phyloP scores from a whole-genome alignment of 2,113 vertebrate species.

The Podarcis cretensis region DNA sequence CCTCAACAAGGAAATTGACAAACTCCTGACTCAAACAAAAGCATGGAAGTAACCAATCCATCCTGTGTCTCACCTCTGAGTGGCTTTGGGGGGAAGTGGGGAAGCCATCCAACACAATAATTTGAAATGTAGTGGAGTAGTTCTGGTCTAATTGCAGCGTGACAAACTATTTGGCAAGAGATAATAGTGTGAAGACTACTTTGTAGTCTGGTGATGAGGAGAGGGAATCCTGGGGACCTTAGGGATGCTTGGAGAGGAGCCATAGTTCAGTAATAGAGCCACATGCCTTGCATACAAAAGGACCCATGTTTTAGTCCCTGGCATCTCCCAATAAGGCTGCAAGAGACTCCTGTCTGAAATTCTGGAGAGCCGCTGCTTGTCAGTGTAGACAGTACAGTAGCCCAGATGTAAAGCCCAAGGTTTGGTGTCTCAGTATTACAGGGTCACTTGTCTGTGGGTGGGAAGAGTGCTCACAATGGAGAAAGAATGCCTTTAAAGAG shows the following conservation, averaged over 20 bases:
- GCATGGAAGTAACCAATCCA: no score
- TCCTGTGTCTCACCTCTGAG: not conserved
- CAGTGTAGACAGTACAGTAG: no score
- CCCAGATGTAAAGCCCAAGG: not conserved
- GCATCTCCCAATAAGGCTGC: no score
- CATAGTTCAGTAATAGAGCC: no score
- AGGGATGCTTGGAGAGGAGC: no score
- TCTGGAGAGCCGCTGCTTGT: no score
- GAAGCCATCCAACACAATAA: not conserved
- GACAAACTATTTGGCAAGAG: not conserved
- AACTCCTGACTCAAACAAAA: not conserved
- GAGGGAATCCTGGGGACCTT: not conserved
- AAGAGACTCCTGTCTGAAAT: no score
- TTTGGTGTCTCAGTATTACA: not conserved
- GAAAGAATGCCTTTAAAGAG: not conserved
- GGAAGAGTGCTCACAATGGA: not conserved
- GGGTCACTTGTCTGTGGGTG: not conserved
- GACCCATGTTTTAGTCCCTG: no score
- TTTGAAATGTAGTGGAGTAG: not conserved
- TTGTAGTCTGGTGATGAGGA: not conserved
- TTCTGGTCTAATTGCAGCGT: not conserved
- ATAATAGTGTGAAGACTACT: not conserved
- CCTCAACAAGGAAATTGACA: not conserved
- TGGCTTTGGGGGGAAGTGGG: not conserved
- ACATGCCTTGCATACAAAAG: no score